Base-by-base conservation (phyloP, 1,140 invertebrate genomes). In the Hyles euphorbiae region DNA sequence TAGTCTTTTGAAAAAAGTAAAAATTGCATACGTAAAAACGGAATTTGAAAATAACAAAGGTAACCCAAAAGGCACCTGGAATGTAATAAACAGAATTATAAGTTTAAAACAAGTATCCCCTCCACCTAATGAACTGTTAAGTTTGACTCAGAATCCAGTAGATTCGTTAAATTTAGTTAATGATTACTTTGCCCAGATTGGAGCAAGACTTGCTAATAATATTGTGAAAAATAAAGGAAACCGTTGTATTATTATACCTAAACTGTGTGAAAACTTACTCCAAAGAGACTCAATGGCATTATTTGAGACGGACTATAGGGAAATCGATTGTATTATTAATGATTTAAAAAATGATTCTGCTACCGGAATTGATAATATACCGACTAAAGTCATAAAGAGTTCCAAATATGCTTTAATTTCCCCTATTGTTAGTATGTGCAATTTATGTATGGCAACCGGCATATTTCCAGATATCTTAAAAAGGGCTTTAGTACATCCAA, bases 1-100 rank as follows among this genome's bases (percentile, higher is more conserved):
- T 36, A 70, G 65, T 46, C 32, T 70, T 11, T 34, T 70, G 10
- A 65, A 70, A 65, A 64, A 58, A 49, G 1, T 64, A 10, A 70
- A 67, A 58, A 48, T 33, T 8, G 34, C 50, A 3, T 67, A 62
- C 53, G 59, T 64, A 58, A 51, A 50, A 6, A 10, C 33, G 3
- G 34, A 62, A 58, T 51, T 70, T 56, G 9, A 40, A 48, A 58
- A 67, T 45, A 47, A 58, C 8, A 60, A 53, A 48, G 62, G 55
- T 46, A 64, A 67, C 33, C 51, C 55, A 5, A 63, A 61, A 36
- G 36, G 40, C 3, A 58, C 61, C 3, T 69, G 63, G 67, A 61
- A 64, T 2, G 2, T 58, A 34, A 63, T 70, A 40, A 70, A 70
- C 51, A 51, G 34, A 12, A 54, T 60, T 11, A 46, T 53, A 43